Evolutionary conservation across 2,797 vertebrate genomes (phyloP), one percentile per base, ranked within the genome.

Genomic region (Amniataba percoides): DNA sequence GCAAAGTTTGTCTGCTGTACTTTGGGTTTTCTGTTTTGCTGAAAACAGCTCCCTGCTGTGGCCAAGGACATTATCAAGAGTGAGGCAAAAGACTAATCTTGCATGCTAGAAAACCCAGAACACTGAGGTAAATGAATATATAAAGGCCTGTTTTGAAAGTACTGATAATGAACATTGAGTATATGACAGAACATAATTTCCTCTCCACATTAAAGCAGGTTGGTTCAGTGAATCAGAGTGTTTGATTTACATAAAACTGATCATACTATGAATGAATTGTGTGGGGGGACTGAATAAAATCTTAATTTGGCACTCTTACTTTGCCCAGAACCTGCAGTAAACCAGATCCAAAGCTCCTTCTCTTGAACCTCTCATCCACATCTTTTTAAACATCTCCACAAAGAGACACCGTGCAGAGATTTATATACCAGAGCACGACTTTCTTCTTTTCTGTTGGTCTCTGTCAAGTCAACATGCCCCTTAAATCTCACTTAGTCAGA

Each of bases 201-300:
- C 8, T 36, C 34, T 36, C 34, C 34, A 36, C 34, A 36, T 36
- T 25, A 45, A 43, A 2, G 40, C 18, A 39, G 46, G 21, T 15
- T 45, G 60, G 14, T 16, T 15, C 15, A 13, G 52, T 63, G 55
- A 55, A 39, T 63, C 56, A 43, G 13, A 48, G 46, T 51, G 40
- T 70, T 71, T 31, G 62, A 56, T 56, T 53, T 9, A 51, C 4
- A 56, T 71, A 61, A 59, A 68, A 66, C 5, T 5, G 15, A 78
- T 59, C 16, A 23, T 19, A 45, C 49, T 42, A 36, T 55, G 34
- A 58, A 51, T n/a, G 3, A 55, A 39, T 18, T 48, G 7, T 45
- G 31, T 8, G 5, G 15, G 7, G 7, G 19, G 19, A 59, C 19
- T 31, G 31, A 64, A n/a, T 21, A 23, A 19, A 49, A 43, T 39